Evolutionary conservation across 2,888 invertebrate species (phyloP), one percentile per base, ranked within the genome.

Genomic region (Teleogryllus oceanicus): DNA sequence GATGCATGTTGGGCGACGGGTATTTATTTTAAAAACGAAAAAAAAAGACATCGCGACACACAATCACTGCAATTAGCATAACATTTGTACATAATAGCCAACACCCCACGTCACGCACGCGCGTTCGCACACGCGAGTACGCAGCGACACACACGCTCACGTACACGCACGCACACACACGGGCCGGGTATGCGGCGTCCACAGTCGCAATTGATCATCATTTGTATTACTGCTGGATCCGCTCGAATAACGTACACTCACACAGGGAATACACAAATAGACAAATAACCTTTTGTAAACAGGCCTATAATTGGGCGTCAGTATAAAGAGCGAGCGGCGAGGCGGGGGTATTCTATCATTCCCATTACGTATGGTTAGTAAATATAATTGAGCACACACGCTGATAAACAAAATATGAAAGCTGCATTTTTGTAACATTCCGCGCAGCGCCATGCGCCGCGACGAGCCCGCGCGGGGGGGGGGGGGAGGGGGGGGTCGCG

Each of bases 271-370:
- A 37, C 51, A 74, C 74, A 51, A 50, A 79, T 79, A 79, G 76
- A 79, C 79, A 79, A 79, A 79, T 79, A 79, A 79, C 79, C 79
- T 79, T 79, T 79, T 79, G 62, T 62, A 62, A 62, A 62, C 62
- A 62, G 62, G 62, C n/a, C 37, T 62, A 62, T 62, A 62, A 62
- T 62, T 62, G 62, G 62, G 62, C 62, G 13, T 13, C n/a, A n/a
- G 62, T n/a, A 62, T 62, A 62, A 62, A 62, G 62, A 62, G 62
- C 13, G n/a, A n/a, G n/a, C 16, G 62, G 62, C 16, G 62, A 62
- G 62, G 62, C 62, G 16, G 62, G 62, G 16, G 62, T 62, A 62
- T 62, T 62, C 62, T 62, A 62, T 62, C 62, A 62, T n/a, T 75
- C n/a, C 21, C 75, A 75, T 75, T 24, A 24, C 75, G 24, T 75